These are phyloP conservation scores for Neodiprion lecontei DNA, from an alignment of 1,140 invertebrate species.

Conservation along the genomic window DNA sequence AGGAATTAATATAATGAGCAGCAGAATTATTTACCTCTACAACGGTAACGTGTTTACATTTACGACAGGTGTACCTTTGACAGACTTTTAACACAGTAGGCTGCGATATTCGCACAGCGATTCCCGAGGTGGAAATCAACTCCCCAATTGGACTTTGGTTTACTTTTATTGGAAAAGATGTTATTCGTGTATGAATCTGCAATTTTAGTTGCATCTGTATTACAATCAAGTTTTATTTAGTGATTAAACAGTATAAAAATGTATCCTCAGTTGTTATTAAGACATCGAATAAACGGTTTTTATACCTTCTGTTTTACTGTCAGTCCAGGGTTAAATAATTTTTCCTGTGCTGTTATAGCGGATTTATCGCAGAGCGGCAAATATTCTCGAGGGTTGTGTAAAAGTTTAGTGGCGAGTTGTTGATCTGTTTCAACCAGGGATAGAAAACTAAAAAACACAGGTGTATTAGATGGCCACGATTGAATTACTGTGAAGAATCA, in stretches of 20 bases:
- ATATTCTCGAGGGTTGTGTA: conserved; percentile 63
- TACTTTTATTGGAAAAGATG: conserved; percentile 40
- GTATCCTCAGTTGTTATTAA: conserved; percentile 65
- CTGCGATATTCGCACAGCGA: conserved; percentile 77
- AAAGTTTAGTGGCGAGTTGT: conserved; percentile 65
- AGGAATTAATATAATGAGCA: too few relatives aligned
- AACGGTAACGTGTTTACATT: conserved; percentile 75
- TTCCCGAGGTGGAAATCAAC: conserved; percentile 68
- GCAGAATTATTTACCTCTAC: conserved; percentile 65
- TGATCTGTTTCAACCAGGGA: conserved; percentile 67
- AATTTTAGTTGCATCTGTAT: conserved; percentile 46
- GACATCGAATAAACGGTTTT: conserved; percentile 67
- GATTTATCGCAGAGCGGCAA: conserved; percentile 70
- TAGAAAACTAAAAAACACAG: conserved; percentile 65
- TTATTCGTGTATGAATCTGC: conserved; percentile 49
- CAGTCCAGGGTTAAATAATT: conserved; percentile 60
- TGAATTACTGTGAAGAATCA: conserved; percentile 8
- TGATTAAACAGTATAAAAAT: conserved; percentile 73
- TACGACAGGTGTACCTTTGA: conserved; percentile 77
- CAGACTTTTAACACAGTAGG: conserved; percentile 80
- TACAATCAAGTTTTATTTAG: conserved; percentile 15
- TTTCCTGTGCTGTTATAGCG: conserved; percentile 67
- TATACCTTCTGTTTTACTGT: conserved; percentile 70
- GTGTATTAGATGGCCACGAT: conserved; percentile 11
- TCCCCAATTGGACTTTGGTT: conserved; percentile 59